phyloP scores from a whole-genome alignment of 2,888 invertebrate genomes.

The Blastobasis adustella region DNA sequence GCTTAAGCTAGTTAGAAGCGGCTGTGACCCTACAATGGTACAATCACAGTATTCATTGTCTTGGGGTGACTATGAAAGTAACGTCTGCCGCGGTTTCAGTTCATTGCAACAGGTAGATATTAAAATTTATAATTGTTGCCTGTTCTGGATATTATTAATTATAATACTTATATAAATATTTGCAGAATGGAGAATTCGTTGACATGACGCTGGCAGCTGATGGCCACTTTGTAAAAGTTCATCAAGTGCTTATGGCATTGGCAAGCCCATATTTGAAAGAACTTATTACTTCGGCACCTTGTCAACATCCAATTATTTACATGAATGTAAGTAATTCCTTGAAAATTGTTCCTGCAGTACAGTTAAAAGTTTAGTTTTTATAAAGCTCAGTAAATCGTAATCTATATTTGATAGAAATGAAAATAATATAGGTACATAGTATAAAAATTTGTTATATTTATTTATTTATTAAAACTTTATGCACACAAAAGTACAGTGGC shows the following conservation, averaged over 20 bases:
- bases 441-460: background rate
- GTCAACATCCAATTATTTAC: conserved; percentile 64
- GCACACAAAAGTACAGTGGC: background rate
- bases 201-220: conserved; percentile 67
- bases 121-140: background rate
- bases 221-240: conserved; percentile 62
- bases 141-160: background rate
- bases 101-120: conserved; percentile 54
- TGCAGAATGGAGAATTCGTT: conserved; percentile 66
- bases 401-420: background rate
- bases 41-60: conserved; percentile 53
- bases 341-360: background rate
- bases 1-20: too few species aligned
- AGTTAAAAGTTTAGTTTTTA: background rate
- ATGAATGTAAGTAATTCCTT: conserved; percentile 50
- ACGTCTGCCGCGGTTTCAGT: conserved; percentile 58
- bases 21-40: conserved; percentile 28
- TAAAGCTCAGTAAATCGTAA: background rate
- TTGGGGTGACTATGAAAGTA: conserved; percentile 59
- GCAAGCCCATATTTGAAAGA: conserved; percentile 65
- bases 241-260: conserved; percentile 53
- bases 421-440: background rate
- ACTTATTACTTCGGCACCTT: conserved; percentile 56
- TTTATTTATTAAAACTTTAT: background rate
- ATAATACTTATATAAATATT: conserved; percentile 6